Evolutionary conservation across 1,140 invertebrate genomes (phyloP), one percentile per base, ranked within the genome.

Genomic region (Venturia canescens): DNA sequence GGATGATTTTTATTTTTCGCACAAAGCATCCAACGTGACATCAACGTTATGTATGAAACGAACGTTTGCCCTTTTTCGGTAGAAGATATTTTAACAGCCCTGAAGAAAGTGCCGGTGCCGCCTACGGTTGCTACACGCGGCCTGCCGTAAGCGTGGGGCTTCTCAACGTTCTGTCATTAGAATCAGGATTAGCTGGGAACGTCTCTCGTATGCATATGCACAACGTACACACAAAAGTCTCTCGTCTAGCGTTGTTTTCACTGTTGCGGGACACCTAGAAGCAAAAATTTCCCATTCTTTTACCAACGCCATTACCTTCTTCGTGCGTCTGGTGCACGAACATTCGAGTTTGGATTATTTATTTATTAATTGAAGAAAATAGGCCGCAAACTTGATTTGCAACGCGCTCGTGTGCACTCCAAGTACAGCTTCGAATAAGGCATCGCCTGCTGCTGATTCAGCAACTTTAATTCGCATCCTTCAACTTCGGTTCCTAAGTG

Each of bases 151-250:
- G 83, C 80, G 72, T 89, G 89, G 21, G 89, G 89, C 89, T 90
- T 90, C 89, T 82, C 83, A 82, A 83, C 86, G 82, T 83, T 82
- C 85, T 88, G 87, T 88, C 85, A 89, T 87, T 87, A 85, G 85
- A 88, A 88, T 89, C 80, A 85, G 86, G 85, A 89, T 90, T 88
- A 88, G 81, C 79, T 38, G 71, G 69, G n/a, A 82, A 78, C 44
- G 38, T 72, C 66, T 94, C 90, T 94, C 90, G 23, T 95, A 82
- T 80, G 95, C 92, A 86, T 93, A 78, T 69, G 31, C 71, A 31
- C n/a, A n/a, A n/a, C 21, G 16, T 31, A 16, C 66, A 63, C 13
- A 7, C 18, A 60, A 50, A 44, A 48, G 13, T 18, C 6, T 72
- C 23, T 72, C 21, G 18, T n/a, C n/a, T n/a, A 15, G n/a, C 70